A percentile compares a stretch with the other conserved stretches of the same genome.
Conservation (phyloP, 2,888 invertebrate species). For the Leptopilina myrica region DNA sequence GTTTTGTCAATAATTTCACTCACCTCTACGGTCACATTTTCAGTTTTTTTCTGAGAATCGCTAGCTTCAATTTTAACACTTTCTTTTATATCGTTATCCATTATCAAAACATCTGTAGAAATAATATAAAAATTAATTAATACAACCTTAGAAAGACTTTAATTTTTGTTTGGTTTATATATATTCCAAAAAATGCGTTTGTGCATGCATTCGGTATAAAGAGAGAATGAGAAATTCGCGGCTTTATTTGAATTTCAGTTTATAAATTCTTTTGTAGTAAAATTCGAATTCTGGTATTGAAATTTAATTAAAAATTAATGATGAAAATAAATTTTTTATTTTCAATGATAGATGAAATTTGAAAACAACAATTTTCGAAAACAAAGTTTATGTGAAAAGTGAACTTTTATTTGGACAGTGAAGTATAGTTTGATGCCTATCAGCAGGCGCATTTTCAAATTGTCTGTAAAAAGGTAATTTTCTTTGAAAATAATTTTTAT, state of each 20-base stretch:
- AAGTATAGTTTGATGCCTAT: background rate
- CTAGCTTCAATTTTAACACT: constrained; percentile 58
- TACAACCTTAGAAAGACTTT: constrained; percentile 10
- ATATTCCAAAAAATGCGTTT: background rate
- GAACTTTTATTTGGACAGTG: background rate
- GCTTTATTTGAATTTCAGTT: background rate
- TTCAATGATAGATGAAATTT: no score
- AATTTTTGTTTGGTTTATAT: background rate
- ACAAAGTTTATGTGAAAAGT: no score
- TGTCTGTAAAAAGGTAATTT: background rate
- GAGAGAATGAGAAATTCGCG: background rate
- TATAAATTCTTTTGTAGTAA: no score
- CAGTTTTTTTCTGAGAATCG: constrained; percentile 59
- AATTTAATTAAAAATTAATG: no score
- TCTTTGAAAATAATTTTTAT: background rate
- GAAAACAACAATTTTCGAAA: no score
- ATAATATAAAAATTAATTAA: background rate
- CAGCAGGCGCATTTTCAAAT: background rate
- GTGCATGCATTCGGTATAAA: background rate
- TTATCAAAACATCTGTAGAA: constrained; percentile 59
- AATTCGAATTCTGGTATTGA: no score
- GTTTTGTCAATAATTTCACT: background rate
- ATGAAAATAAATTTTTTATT: no score
- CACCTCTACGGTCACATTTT: constrained; percentile 56
- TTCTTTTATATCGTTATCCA: constrained; percentile 62